Conservation (phyloP, 2,797 vertebrate species). For the Sebastes aleutianus region DNA sequence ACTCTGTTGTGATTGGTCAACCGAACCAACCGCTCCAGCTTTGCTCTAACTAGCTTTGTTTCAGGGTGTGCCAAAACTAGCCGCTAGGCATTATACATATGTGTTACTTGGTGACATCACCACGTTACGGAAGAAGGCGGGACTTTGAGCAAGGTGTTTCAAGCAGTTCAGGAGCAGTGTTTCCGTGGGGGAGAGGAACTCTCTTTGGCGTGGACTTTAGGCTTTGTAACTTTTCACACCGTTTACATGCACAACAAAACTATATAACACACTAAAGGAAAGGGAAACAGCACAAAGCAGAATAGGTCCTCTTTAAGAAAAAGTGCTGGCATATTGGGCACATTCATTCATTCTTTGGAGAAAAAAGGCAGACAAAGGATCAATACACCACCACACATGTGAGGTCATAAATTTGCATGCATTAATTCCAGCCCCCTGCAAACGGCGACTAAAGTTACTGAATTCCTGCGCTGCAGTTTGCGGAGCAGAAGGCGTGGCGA, state of each 20-base stretch:
- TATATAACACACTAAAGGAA: not conserved
- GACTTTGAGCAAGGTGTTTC: not conserved
- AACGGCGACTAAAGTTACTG: conserved; percentile 27
- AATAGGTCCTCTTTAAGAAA: not conserved
- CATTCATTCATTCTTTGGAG: conserved; percentile 9
- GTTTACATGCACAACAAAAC: not conserved
- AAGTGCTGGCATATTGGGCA: not conserved
- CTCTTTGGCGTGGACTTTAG: not conserved
- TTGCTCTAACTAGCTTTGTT: not conserved
- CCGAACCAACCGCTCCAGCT: not conserved
- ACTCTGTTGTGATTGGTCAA: not conserved
- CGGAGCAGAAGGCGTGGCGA: conserved; percentile 69
- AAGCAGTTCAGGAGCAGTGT: not conserved
- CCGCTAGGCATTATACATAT: accelerated
- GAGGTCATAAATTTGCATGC: conserved; percentile 55
- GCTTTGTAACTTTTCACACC: not conserved
- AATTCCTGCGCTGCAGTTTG: conserved; percentile 49
- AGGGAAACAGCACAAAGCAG: not conserved
- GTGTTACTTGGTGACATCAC: not conserved
- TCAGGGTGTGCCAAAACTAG: not conserved
- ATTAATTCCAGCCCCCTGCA: conserved; percentile 29
- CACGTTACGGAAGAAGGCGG: not conserved
- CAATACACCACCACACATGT: conserved; percentile 28
- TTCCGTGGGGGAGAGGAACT: not conserved
- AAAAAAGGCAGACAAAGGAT: conserved; percentile 22